Percentiles rank a stretch among this genome's conserved stretches.
Conservation (phyloP, 2,888 invertebrate genomes). For the Mimumesa dahlbomi region DNA sequence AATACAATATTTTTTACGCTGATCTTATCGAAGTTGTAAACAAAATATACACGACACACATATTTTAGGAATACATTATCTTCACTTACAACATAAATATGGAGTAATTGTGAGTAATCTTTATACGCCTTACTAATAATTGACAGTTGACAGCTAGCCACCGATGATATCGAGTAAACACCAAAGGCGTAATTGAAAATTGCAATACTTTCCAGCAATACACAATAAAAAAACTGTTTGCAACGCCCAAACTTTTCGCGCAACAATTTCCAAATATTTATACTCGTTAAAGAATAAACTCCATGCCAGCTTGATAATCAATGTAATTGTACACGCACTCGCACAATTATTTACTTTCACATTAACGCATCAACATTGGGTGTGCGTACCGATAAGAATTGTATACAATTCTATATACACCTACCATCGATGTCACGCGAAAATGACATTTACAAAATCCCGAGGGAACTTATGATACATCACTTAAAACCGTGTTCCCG, state of each 20-base stretch:
- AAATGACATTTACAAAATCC: conserved; percentile 12
- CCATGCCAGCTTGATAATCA: conserved; percentile 22
- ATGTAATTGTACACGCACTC: conserved; percentile 5
- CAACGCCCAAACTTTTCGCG: conserved; percentile 24
- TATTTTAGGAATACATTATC: conserved; percentile 2
- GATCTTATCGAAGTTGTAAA: neutral
- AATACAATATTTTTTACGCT: neutral
- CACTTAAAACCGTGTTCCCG: neutral
- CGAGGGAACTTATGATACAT: neutral
- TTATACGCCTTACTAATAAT: neutral
- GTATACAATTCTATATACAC: conserved; percentile 27
- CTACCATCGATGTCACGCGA: conserved; percentile 30
- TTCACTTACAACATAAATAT: conserved; percentile 31
- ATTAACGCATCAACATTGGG: conserved; percentile 24
- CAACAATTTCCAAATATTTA: conserved; percentile 35
- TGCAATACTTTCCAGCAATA: conserved; percentile 1
- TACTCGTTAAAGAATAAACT: conserved; percentile 13
- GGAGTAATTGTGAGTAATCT: neutral
- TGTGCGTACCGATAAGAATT: conserved; percentile 31
- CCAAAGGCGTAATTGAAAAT: conserved; percentile 25
- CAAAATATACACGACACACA: neutral
- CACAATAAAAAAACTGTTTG: conserved; percentile 26
- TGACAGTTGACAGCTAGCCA: conserved; percentile 46
- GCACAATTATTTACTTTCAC: conserved; percentile 45
- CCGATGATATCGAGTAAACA: conserved; percentile 5